These are phyloP conservation scores for Capromys pilorides DNA, from an alignment of 2,797 vertebrate species.

Conservation along the genomic window DNA sequence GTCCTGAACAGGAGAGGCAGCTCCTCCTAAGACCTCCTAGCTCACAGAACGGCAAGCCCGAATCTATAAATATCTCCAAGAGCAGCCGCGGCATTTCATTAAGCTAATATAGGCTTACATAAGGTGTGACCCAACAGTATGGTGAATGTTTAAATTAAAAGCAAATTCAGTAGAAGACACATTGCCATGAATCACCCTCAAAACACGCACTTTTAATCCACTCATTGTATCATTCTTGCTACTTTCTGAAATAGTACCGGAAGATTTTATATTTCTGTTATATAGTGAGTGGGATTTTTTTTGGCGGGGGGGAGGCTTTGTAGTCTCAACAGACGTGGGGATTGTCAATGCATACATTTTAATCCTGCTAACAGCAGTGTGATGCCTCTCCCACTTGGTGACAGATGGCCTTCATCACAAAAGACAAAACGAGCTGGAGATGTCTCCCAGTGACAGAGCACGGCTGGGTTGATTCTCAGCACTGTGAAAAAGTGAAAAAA, in stretches of 20 bases:
- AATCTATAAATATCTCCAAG: not conserved
- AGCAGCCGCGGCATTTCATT: not conserved
- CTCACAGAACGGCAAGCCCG: not conserved
- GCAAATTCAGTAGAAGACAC: not conserved
- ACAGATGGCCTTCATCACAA: not conserved
- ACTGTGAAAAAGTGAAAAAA: not conserved
- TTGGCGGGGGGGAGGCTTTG: not conserved
- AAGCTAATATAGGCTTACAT: not conserved
- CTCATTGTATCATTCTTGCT: not conserved
- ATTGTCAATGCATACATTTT: not conserved
- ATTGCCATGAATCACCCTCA: not conserved
- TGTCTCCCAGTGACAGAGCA: not conserved
- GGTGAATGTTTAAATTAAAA: not conserved
- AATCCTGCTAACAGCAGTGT: not conserved
- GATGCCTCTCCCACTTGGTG: not conserved
- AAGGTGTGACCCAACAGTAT: not conserved
- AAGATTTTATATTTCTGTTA: not conserved
- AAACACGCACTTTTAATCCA: not conserved
- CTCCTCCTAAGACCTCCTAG: not conserved
- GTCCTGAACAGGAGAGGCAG: rapidly evolving
- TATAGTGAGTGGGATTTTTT: not conserved
- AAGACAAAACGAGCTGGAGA: not conserved
- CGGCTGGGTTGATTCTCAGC: not conserved
- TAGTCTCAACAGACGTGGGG: not conserved
- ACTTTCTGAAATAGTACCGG: not conserved